Conservation (phyloP, 2,888 invertebrate genomes). For the Platycheirus albimanus region DNA sequence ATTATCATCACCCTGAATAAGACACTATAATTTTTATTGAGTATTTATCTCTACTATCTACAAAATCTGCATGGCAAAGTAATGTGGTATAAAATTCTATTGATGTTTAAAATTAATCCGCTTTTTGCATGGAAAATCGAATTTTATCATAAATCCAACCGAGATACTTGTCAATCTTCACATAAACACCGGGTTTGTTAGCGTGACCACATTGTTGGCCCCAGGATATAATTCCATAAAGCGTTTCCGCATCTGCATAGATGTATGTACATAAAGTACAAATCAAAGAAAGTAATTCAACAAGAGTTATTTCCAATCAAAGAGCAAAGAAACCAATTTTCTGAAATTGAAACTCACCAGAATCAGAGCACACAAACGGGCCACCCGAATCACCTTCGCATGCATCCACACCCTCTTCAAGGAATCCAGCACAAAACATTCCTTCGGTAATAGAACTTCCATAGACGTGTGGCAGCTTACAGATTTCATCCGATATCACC, state of each 20-base stretch:
- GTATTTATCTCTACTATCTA: slow-evolving; percentile 31
- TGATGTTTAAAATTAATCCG: background rate
- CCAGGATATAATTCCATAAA: slow-evolving; percentile 90
- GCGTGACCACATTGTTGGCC: slow-evolving; percentile 89
- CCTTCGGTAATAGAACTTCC: slow-evolving; percentile 86
- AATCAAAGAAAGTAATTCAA: slow-evolving; percentile 14
- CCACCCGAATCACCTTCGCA: slow-evolving; percentile 94
- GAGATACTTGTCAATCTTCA: slow-evolving; percentile 86
- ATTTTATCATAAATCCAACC: slow-evolving; percentile 87
- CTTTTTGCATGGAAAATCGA: slow-evolving; percentile 77
- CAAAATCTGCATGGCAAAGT: slow-evolving; percentile 34
- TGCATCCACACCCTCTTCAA: slow-evolving; percentile 90
- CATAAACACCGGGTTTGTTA: slow-evolving; percentile 90
- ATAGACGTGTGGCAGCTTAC: slow-evolving; percentile 87
- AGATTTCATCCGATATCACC: slow-evolving; percentile 86
- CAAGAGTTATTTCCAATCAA: background rate
- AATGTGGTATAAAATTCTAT: background rate
- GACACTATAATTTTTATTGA: slow-evolving; percentile 15
- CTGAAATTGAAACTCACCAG: slow-evolving; percentile 82
- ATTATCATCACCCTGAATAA: background rate
- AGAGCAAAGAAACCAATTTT: background rate
- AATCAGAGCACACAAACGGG: slow-evolving; percentile 88
- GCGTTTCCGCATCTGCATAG: slow-evolving; percentile 86
- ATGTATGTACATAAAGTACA: too few relatives aligned
- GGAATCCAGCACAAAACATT: slow-evolving; percentile 91